Evolutionary conservation across 2,888 invertebrate genomes (phyloP).

Genomic region (Clitarchus hookeri): DNA sequence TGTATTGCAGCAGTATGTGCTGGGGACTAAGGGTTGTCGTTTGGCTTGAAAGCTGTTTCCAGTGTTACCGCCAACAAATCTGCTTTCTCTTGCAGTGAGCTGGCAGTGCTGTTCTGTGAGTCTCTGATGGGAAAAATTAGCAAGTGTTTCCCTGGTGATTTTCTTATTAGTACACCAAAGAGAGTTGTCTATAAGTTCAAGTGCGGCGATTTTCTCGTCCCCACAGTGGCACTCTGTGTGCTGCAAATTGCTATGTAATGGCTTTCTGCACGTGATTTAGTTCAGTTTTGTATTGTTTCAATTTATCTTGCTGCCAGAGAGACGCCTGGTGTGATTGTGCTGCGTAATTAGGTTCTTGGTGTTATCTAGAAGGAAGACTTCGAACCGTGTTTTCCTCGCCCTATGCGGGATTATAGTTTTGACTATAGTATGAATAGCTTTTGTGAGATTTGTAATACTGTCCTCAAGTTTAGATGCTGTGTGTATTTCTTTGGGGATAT

Average conservation of each 20-base stretch:
- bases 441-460: background rate
- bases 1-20: background rate
- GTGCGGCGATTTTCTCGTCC: too few relatives aligned
- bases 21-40: background rate
- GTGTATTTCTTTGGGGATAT: background rate
- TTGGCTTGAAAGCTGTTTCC: background rate
- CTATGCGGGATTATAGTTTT: background rate
- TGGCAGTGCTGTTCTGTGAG: background rate
- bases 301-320: too few relatives aligned
- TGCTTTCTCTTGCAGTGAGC: constrained; percentile 22
- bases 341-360: too few relatives aligned
- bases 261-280: too few relatives aligned
- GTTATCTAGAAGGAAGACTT: too few relatives aligned
- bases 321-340: too few relatives aligned
- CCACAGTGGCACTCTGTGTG: too few relatives aligned
- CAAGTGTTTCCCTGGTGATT: background rate
- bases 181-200: too few relatives aligned
- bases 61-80: background rate
- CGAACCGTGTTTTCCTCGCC: too few relatives aligned
- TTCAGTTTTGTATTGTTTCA: too few relatives aligned
- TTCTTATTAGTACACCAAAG: background rate
- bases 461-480: background rate
- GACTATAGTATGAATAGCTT: background rate
- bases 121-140: background rate
- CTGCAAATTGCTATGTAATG: too few relatives aligned